Base-by-base conservation (phyloP, 2,888 invertebrate species). In the Sarcophaga rosellei region DNA sequence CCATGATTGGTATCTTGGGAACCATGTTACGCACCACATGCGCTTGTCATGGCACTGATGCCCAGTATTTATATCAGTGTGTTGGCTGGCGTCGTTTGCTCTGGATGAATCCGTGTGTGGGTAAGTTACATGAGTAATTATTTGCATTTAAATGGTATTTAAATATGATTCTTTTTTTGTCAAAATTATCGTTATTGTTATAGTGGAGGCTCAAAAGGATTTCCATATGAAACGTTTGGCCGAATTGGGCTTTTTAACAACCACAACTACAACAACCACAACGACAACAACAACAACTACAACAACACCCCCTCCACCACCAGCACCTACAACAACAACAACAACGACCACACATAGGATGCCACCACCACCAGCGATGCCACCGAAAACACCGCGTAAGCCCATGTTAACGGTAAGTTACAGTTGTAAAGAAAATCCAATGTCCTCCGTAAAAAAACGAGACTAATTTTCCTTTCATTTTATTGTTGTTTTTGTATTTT, bases 81-180 rank as follows among this genome's bases (percentile, higher is more conserved):
- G 95, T 98, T 0, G 98, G 97, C 76, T 98, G 98, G 98, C 97
- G 98, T 91, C 93, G 98, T 84, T 94, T 98, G 62, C 94, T 98
- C 61, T 98, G 98, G 98, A 95, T 98, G 85, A 98, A 98, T 93
- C 97, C 98, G 76, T 98, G 98, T 93, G 98, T 98, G 90, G 97
- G 98, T 98, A 93, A 95, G 96, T 94, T 86, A 4, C 25, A 44
- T 10, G 20, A 1, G 57, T 17, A 53, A 53, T 53, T 15, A 53
- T 53, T 15, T 53, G 12, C 10, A 35, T 35, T 53, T 15, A 53
- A 53, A 15, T 53, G 17, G 53, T 23, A 25, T 62, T 17, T 25
- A 17, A 44, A 68, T 35, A 35, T 25, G 12, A 69, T 61, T 57
- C n/a, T 79, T 68, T 68, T 59, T 23, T 35, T 11, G 25, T 45